phyloP scores from a whole-genome alignment of 2,113 vertebrate genomes.

The Thryonomys swinderianus region DNA sequence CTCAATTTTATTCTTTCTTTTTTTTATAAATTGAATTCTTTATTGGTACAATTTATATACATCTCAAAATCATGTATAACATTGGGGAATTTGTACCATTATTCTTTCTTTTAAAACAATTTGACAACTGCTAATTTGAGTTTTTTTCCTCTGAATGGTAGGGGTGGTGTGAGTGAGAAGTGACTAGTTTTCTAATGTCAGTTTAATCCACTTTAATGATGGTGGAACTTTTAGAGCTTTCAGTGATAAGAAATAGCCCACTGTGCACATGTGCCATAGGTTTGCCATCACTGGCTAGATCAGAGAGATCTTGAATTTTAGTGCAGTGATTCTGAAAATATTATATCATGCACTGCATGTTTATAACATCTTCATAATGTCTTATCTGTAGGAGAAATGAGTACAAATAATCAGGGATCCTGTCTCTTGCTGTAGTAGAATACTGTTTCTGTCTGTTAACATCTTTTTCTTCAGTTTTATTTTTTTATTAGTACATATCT shows the following conservation, averaged over 20 bases:
- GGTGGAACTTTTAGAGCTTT: not conserved
- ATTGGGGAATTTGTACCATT: no score
- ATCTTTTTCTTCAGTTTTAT: not conserved
- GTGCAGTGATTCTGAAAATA: slow-evolving; percentile 34
- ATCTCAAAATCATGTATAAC: no score
- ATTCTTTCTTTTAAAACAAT: not conserved
- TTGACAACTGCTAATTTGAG: not conserved
- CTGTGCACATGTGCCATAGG: no score
- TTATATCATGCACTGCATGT: not conserved
- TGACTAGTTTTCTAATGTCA: not conserved
- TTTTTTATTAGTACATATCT: not conserved
- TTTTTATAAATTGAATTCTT: no score
- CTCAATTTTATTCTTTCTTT: not conserved
- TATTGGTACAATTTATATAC: no score
- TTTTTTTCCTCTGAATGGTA: not conserved
- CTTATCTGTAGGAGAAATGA: not conserved
- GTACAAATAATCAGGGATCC: slow-evolving; percentile 7
- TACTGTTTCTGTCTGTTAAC: not conserved
- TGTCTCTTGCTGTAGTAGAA: not conserved
- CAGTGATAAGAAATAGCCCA: no score
- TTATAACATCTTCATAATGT: not conserved
- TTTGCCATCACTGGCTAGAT: not conserved
- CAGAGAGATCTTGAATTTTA: not conserved
- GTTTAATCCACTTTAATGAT: not conserved
- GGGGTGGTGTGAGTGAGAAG: no score